Evolutionary conservation across 2,797 vertebrate species (phyloP).

Genomic region (Momotus momota): DNA sequence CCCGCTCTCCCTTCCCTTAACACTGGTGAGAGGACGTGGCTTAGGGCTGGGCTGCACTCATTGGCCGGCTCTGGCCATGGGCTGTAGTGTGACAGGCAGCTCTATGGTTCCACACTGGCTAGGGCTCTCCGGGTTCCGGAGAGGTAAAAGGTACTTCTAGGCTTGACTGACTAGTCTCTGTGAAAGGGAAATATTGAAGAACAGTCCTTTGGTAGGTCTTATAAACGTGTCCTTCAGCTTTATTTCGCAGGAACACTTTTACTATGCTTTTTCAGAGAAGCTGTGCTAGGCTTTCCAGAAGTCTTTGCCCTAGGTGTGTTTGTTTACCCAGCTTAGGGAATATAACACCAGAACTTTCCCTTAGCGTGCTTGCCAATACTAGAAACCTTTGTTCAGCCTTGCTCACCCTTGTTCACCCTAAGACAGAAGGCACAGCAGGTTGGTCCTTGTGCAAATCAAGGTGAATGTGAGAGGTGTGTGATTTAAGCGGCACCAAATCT

Average conservation of each 20-base stretch:
- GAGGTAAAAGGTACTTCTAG: background rate
- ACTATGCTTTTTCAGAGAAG: background rate
- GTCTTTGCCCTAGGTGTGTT: background rate
- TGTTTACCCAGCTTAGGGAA: background rate
- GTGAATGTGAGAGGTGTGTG: background rate
- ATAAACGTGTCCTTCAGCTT: background rate
- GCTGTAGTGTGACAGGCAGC: background rate
- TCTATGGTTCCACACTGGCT: no score
- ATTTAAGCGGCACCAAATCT: background rate
- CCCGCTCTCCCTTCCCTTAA: background rate
- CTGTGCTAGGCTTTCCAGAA: background rate
- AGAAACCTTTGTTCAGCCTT: background rate
- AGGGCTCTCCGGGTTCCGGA: background rate
- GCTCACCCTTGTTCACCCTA: no score
- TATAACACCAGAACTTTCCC: background rate
- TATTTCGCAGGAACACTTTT: background rate
- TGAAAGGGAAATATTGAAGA: no score
- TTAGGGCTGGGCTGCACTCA: background rate
- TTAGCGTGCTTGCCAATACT: background rate
- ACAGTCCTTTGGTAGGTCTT: background rate
- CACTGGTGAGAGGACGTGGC: background rate
- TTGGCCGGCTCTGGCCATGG: background rate
- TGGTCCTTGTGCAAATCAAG: background rate
- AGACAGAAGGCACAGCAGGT: rapidly evolving
- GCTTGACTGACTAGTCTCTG: background rate